These are phyloP conservation scores for Teleogryllus occipitalis DNA, from an alignment of 1,140 invertebrate genomes.

Conservation along the genomic window DNA sequence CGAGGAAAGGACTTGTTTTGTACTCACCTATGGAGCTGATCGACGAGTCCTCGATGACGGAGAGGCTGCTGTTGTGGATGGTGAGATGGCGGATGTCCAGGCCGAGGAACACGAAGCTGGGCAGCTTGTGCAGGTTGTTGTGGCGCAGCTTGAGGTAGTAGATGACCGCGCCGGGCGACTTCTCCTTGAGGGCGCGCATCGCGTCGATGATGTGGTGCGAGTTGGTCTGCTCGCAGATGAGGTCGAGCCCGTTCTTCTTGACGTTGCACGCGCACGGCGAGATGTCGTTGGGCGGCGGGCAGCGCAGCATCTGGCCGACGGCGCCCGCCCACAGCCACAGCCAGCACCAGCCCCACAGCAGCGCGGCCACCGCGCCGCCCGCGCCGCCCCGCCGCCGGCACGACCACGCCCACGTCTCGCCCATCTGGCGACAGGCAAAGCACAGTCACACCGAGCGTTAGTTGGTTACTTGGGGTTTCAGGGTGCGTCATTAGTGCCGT, in stretches of 20 bases:
- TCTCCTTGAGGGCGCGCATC: constrained; percentile 66
- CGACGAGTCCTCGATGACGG: constrained; percentile 75
- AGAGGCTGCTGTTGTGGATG: constrained; percentile 77
- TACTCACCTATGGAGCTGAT: constrained; percentile 69
- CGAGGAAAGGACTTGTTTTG: too few species aligned
- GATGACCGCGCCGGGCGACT: constrained; percentile 52
- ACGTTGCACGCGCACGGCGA: constrained; percentile 69
- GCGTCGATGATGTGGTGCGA: constrained; percentile 59
- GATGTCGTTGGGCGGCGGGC: constrained; percentile 60
- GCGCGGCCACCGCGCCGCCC: not conserved
- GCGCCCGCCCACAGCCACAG: constrained; percentile 10
- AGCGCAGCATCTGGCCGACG: constrained; percentile 45
- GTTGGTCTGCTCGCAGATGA: constrained; percentile 76
- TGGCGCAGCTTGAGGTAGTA: constrained; percentile 79
- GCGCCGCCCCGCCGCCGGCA: not conserved
- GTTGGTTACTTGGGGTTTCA: too few species aligned
- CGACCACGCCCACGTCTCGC: not conserved
- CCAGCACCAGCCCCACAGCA: constrained; percentile 14
- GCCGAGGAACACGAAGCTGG: constrained; percentile 76
- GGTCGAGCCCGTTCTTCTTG: constrained; percentile 77
- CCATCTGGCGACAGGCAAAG: too few species aligned
- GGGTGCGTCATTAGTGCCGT: too few species aligned
- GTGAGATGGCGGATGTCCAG: constrained; percentile 78
- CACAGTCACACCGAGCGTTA: too few species aligned
- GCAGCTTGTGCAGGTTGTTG: constrained; percentile 71